These are phyloP conservation scores for Grus americana DNA, from an alignment of 2,113 vertebrate species.

Conservation along the genomic window DNA sequence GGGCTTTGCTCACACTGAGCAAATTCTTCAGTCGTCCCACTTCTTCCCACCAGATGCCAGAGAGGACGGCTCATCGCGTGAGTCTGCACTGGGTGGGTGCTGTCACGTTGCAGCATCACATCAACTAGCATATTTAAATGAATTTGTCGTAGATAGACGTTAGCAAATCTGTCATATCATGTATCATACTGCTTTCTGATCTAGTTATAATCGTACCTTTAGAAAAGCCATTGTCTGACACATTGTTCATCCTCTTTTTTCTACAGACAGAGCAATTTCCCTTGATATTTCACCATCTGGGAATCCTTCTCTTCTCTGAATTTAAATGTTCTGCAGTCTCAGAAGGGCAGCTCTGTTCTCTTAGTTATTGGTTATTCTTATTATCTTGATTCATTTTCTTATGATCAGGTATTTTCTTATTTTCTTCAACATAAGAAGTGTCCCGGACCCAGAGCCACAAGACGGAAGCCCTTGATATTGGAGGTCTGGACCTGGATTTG, in stretches of 20 bases:
- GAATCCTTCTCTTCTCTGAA: background rate
- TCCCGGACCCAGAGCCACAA: background rate
- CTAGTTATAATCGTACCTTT: background rate
- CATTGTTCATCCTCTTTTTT: background rate
- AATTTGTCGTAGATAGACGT: background rate
- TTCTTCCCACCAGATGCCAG: background rate
- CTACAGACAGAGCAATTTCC: background rate
- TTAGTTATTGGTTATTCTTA: background rate
- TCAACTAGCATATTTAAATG: background rate
- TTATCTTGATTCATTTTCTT: background rate
- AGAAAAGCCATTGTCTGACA: background rate
- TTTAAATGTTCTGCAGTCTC: background rate
- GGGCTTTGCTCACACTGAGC: background rate
- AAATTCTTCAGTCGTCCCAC: background rate
- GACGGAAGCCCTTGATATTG: background rate
- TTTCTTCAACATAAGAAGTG: background rate
- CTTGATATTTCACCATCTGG: background rate
- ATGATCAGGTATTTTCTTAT: accelerated
- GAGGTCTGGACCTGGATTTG: background rate
- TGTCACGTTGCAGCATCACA: background rate
- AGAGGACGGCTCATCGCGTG: accelerated
- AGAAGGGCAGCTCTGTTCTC: background rate
- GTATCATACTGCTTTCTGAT: background rate
- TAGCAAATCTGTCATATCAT: background rate
- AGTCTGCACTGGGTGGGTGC: background rate